These are phyloP conservation scores for Troglohyphantes excavatus DNA, from an alignment of 2,888 invertebrate genomes.

Conservation along the genomic window DNA sequence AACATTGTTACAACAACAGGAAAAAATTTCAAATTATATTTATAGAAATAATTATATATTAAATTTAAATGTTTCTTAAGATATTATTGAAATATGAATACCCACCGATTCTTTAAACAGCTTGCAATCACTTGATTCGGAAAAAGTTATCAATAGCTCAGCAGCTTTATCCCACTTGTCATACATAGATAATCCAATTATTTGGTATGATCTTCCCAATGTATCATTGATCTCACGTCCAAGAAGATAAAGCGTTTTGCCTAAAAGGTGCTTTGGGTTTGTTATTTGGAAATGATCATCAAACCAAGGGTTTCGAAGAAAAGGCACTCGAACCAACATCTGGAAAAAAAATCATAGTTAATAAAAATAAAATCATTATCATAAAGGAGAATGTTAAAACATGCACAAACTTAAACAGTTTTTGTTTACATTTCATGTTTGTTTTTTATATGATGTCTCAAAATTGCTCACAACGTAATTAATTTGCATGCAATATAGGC, in stretches of 20 bases:
- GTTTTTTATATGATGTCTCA: too few species aligned
- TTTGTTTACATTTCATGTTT: neutral
- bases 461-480: too few species aligned
- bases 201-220: conserved; percentile 81
- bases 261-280: conserved; percentile 88
- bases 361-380: too few species aligned
- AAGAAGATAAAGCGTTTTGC: conserved; percentile 88
- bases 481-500: too few species aligned
- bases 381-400: too few species aligned
- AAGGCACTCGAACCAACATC: conserved; percentile 89
- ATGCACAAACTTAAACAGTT: neutral
- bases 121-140: conserved; percentile 4
- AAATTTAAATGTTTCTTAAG: too few species aligned
- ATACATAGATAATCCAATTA: conserved; percentile 87
- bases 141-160: conserved; percentile 53
- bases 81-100: conserved; percentile 7
- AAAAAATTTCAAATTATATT: too few species aligned
- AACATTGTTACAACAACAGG: too few species aligned
- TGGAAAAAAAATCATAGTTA: conserved; percentile 75
- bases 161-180: conserved; percentile 86
- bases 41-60: too few species aligned
- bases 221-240: conserved; percentile 80
- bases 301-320: conserved; percentile 90
- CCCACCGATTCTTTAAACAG: conserved; percentile 64
- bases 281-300: conserved; percentile 95